Evolutionary conservation across 2,888 invertebrate species (phyloP), one percentile per base, ranked within the genome.

Genomic region (Galeruca laticollis): DNA sequence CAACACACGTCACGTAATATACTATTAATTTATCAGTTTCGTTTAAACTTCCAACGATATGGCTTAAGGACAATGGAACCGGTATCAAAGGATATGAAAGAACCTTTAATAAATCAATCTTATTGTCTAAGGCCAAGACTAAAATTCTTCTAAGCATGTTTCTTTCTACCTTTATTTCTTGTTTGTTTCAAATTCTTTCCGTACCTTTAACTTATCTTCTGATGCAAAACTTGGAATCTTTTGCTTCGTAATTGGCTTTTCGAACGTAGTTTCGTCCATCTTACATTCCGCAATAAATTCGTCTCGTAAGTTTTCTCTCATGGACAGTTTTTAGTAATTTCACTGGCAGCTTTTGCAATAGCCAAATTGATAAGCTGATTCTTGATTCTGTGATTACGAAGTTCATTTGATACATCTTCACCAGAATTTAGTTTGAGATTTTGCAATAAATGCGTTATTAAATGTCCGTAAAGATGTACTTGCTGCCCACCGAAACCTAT

Each of bases 391-490:
- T 61, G 26, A 47, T 20, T 49, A 61, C 43, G 56, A 15, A 60
- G 59, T 10, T 49, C 49, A 49, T 5, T 67, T 15, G 49, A n/a
- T 18, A 60, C 67, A 47, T 67, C 60, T 52, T 60, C 67, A 9
- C 10, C 4, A 33, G 49, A 60, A 26, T 49, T 67, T 6, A 67
- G 18, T 11, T 67, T 67, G 15, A 67, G 59, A 11, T 13, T 60
- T n/a, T 67, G 13, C 26, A 67, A 20, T 37, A 67, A 52, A 35
- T 67, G 59, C 49, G 60, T 26, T 4, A 59, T 18, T 33, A 51
- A 49, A 60, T 60, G 67, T 67, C 3, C 60, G 60, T 35, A 67
- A 86, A 85, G 72, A 88, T 86, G 70, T 56, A 67, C 67, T 67
- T 60, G 43, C 21, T 21, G 67, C 67, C 71, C 70, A 73, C 67